Evolutionary conservation across 2,888 invertebrate species (phyloP).

Genomic region (Acrocyrtus sp.): DNA sequence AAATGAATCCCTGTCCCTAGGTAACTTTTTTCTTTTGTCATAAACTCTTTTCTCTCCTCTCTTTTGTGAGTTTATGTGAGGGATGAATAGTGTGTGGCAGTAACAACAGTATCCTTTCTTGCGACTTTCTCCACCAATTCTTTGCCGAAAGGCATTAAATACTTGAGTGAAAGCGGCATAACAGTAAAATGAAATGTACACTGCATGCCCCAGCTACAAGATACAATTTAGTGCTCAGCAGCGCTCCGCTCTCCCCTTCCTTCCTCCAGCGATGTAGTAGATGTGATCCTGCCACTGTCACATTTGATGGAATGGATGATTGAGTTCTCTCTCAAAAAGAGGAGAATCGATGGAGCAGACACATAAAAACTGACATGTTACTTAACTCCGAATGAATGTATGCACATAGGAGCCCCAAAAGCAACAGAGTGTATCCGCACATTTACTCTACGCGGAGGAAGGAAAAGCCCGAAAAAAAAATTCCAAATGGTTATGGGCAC

Average conservation of each 20-base stretch:
- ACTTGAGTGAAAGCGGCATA: background rate
- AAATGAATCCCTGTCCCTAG: background rate
- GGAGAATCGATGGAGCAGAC: background rate
- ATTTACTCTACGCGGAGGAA: background rate
- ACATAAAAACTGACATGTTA: background rate
- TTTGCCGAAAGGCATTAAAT: background rate
- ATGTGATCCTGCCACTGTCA: background rate
- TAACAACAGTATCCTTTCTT: too few relatives aligned
- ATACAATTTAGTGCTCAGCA: background rate
- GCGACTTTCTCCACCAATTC: too few relatives aligned
- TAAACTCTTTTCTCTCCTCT: too few relatives aligned
- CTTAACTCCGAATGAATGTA: too few relatives aligned
- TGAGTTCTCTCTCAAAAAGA: background rate
- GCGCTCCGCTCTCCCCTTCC: background rate
- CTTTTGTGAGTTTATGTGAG: too few relatives aligned
- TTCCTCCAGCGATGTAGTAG: too few relatives aligned
- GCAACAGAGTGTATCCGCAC: background rate
- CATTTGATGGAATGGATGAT: background rate
- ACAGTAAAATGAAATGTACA: background rate
- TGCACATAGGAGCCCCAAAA: too few relatives aligned
- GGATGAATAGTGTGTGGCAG: too few relatives aligned
- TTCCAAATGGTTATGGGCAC: slow-evolving; percentile 22
- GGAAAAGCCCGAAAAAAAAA: background rate
- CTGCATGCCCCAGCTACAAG: background rate
- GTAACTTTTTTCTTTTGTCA: too few relatives aligned